A percentile compares a stretch with the other conserved stretches of the same genome.
These are phyloP conservation scores for Sorex fumeus DNA, from an alignment of 2,113 vertebrate species.

Conservation along the genomic window DNA sequence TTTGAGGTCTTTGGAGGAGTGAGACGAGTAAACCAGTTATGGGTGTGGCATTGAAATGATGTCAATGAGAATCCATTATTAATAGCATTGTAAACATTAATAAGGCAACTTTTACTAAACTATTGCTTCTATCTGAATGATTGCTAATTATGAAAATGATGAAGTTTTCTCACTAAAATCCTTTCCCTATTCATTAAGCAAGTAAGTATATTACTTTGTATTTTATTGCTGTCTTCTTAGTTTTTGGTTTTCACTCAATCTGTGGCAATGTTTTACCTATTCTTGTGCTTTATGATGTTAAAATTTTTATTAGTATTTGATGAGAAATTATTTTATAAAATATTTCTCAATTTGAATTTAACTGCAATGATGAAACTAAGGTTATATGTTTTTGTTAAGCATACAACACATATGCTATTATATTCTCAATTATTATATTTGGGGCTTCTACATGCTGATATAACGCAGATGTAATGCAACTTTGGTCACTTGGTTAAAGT, in stretches of 20 bases:
- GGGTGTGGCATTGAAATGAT: no score
- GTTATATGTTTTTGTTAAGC: not conserved
- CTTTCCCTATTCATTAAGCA: not conserved
- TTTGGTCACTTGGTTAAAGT: not conserved
- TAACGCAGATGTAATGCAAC: not conserved
- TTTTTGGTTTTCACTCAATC: not conserved
- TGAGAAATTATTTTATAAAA: not conserved
- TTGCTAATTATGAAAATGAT: not conserved
- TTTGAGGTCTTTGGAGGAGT: no score
- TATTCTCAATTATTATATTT: not conserved
- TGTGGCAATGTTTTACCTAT: slow-evolving; percentile 36
- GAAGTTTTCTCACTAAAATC: not conserved
- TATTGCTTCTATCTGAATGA: not conserved
- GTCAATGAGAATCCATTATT: no score
- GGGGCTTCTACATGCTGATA: not conserved
- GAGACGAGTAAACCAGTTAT: no score
- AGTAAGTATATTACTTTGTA: not conserved
- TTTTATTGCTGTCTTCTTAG: not conserved
- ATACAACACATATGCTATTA: not conserved
- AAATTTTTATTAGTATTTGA: slow-evolving; percentile 27
- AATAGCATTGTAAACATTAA: not conserved
- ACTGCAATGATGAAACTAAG: not conserved
- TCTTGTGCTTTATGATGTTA: not conserved
- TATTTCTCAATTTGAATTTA: slow-evolving; percentile 19
- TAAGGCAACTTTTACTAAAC: not conserved